Evolutionary conservation across 1,140 invertebrate species (phyloP).

Genomic region (Wiebesia pumilae): DNA sequence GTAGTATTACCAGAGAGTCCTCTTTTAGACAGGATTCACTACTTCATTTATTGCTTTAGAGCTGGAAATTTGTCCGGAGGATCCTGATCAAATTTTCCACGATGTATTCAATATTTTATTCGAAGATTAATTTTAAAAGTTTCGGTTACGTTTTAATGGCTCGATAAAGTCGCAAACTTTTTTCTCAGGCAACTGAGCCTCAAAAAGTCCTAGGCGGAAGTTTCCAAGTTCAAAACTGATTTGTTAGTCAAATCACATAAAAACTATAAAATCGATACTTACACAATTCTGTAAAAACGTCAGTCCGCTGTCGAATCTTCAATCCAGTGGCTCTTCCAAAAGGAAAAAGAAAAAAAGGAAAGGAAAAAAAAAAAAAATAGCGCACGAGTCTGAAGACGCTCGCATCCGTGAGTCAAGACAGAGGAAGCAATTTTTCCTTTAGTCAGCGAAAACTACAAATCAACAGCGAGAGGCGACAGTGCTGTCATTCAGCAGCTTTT

Average conservation of each 20-base stretch:
- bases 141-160: background rate
- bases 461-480: background rate
- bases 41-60: background rate
- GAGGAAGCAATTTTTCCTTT: conserved; percentile 21
- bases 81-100: background rate
- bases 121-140: background rate
- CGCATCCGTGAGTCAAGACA: background rate
- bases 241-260: background rate
- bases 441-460: background rate
- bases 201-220: too few species aligned
- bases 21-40: too few species aligned
- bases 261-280: background rate
- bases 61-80: background rate
- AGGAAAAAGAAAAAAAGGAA: conserved; percentile 1
- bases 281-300: background rate
- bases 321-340: background rate
- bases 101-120: background rate
- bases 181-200: background rate
- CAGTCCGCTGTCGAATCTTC: background rate
- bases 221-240: background rate
- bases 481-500: conserved; percentile 32
- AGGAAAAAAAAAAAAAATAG: background rate
- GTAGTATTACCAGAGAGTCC: too few species aligned
- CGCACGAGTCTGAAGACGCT: background rate
- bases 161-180: background rate